phyloP scores from a whole-genome alignment of 2,113 vertebrate genomes.

The Lepus americanus region DNA sequence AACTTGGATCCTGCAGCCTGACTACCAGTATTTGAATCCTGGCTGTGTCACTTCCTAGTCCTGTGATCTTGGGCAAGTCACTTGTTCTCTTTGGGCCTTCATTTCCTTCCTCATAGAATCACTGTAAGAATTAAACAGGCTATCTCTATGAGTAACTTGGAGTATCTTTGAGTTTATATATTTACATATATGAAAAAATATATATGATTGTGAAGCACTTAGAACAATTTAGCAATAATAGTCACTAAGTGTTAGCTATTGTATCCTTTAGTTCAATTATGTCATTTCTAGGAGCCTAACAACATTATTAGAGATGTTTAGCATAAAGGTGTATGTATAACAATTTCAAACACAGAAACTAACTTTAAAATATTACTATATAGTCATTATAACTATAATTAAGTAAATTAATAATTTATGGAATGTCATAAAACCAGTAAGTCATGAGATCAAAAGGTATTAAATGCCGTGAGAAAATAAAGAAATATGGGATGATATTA shows the following conservation, averaged over 20 bases:
- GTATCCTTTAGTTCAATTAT: conserved; percentile 41
- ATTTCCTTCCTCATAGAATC: conserved; percentile 19
- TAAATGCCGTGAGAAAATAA: conserved; percentile 27
- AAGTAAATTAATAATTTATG: conserved; percentile 56
- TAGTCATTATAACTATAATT: background rate
- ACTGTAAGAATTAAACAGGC: conserved; percentile 3
- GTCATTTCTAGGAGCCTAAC: background rate
- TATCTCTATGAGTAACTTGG: background rate
- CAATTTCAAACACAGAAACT: conserved; percentile 44
- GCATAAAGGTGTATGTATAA: background rate
- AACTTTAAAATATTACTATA: background rate
- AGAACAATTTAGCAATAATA: conserved; percentile 21
- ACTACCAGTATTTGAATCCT: background rate
- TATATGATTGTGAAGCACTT: background rate
- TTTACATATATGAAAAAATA: background rate
- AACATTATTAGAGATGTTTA: conserved; percentile 37
- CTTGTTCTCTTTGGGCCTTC: background rate
- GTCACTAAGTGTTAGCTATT: conserved; percentile 1
- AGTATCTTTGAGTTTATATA: background rate
- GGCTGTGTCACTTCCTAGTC: background rate
- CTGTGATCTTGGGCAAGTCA: background rate
- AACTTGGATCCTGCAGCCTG: background rate
- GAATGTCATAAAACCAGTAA: background rate
- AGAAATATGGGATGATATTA: background rate
- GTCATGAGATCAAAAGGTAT: conserved; percentile 35